These are phyloP conservation scores for Oxyura jamaicensis DNA, from an alignment of 2,113 vertebrate species.

Conservation along the genomic window DNA sequence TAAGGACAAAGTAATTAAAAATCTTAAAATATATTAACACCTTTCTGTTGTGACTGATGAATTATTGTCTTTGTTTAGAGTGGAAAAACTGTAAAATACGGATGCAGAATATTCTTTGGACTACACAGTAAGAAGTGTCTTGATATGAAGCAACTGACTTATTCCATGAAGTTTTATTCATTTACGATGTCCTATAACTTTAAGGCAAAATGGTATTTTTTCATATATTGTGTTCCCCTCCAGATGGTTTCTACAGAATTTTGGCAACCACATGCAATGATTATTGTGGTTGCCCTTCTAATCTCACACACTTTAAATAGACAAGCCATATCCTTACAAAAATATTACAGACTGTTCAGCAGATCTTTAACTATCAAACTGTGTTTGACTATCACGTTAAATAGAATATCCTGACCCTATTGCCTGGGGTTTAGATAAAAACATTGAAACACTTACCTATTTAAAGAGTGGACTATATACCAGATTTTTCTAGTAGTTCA, in stretches of 20 bases:
- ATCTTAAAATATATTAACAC: neutral
- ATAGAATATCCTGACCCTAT: conserved; percentile 1
- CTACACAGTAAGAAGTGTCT: neutral
- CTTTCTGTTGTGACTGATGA: neutral
- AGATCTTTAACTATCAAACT: neutral
- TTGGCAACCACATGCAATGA: neutral
- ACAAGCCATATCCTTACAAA: neutral
- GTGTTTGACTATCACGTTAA: neutral
- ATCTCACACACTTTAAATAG: neutral
- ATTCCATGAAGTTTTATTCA: neutral
- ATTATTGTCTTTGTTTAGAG: neutral
- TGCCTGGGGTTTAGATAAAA: neutral
- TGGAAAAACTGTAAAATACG: neutral
- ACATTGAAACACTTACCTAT: neutral
- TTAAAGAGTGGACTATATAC: neutral
- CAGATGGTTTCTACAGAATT: neutral
- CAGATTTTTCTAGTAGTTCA: neutral
- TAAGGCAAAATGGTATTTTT: conserved; percentile 16
- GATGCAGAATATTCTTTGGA: neutral
- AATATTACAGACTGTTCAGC: conserved; percentile 18
- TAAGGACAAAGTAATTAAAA: neutral
- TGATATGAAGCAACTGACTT: neutral
- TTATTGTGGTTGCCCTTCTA: conserved; percentile 23
- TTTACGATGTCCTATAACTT: neutral
- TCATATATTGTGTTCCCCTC: conserved; percentile 7